Evolutionary conservation across 2,888 invertebrate species (phyloP).

Genomic region (Tetragnatha montana): DNA sequence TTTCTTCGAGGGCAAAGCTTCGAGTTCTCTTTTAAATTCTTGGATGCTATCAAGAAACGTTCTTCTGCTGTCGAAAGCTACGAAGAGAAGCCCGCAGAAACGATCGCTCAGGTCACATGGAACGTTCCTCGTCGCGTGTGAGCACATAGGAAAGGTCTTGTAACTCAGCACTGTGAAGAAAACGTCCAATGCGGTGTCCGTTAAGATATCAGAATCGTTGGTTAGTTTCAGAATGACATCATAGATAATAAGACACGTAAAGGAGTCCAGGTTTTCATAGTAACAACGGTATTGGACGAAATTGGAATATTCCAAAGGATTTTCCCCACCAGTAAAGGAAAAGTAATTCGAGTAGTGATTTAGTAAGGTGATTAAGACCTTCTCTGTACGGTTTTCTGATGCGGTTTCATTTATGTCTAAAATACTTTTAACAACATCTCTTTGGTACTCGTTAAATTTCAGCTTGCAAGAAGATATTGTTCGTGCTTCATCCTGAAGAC

Average conservation of each 20-base stretch:
- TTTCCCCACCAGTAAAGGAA: background rate
- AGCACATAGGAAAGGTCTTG: conserved; percentile 3
- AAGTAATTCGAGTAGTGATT: background rate
- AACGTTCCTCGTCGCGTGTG: background rate
- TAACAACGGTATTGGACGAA: conserved; percentile 11
- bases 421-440: background rate
- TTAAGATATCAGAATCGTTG: background rate
- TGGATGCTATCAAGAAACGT: conserved; percentile 6
- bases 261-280: conserved; percentile 37
- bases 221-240: background rate
- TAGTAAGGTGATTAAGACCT: background rate
- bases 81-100: background rate
- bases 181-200: background rate
- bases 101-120: background rate
- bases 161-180: conserved; percentile 34
- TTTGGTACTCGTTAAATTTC: conserved; percentile 30
- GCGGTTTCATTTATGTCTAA: background rate
- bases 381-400: background rate
- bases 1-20: background rate
- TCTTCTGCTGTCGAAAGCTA: conserved; percentile 14
- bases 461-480: conserved; percentile 5
- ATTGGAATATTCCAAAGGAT: background rate
- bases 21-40: background rate
- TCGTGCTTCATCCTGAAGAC: background rate
- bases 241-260: conserved; percentile 29